Percentiles rank a stretch among this genome's conserved stretches.
These are phyloP conservation scores for Heliconius ismenius DNA, from an alignment of 2,888 invertebrate species.

Conservation along the genomic window DNA sequence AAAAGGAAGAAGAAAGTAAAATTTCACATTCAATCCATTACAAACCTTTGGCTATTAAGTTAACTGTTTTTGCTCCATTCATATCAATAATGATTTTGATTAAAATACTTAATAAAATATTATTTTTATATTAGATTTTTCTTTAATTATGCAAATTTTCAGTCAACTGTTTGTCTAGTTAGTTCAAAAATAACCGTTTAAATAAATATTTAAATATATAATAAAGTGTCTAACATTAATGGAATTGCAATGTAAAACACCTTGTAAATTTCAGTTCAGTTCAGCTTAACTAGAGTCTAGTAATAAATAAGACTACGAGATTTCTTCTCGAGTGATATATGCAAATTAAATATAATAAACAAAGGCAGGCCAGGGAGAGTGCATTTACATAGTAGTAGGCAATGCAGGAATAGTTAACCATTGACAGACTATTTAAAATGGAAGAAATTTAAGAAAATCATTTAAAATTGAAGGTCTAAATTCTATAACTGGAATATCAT, in stretches of 20 bases:
- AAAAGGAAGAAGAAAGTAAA: no score
- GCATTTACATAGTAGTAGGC: conserved; percentile 31
- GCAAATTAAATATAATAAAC: conserved; percentile 44
- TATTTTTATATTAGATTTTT: neutral
- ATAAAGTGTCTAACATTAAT: conserved; percentile 46
- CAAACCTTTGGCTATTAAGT: no score
- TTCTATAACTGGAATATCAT: neutral
- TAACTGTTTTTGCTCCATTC: no score
- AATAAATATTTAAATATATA: conserved; percentile 37
- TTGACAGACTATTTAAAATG: neutral
- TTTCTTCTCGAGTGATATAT: conserved; percentile 43
- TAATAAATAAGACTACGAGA: conserved; percentile 44
- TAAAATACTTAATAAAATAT: neutral
- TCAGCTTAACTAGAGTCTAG: conserved; percentile 42
- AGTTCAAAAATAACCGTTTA: conserved; percentile 25
- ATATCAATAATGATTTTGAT: neutral
- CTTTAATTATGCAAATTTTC: neutral
- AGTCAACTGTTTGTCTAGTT: neutral
- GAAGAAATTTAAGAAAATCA: neutral
- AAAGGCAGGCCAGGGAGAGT: conserved; percentile 40
- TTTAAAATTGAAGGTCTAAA: neutral
- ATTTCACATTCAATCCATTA: no score
- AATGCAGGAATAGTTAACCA: neutral
- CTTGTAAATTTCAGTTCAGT: conserved; percentile 43
- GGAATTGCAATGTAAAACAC: conserved; percentile 46